Evolutionary conservation across 2,888 invertebrate species (phyloP).

Genomic region (Brachylomia viminalis): DNA sequence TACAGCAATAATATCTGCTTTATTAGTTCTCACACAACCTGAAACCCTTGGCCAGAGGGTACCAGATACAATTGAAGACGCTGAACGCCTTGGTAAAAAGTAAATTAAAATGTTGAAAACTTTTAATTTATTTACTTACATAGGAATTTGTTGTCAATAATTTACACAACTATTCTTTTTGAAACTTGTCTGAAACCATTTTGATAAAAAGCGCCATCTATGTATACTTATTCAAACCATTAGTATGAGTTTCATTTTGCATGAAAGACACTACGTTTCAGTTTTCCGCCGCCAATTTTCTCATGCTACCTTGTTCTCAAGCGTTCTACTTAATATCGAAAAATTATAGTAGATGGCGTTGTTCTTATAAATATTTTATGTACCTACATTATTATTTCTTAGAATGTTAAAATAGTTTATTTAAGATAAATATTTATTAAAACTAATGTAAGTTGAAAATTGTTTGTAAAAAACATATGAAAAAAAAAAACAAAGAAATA

Average conservation of each 20-base stretch:
- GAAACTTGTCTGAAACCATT: neutral
- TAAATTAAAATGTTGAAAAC: slow-evolving; percentile 2
- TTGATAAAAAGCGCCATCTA: slow-evolving; percentile 56
- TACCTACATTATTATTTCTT: neutral
- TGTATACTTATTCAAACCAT: slow-evolving; percentile 10
- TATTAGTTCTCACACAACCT: slow-evolving; percentile 84
- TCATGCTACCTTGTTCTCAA: neutral
- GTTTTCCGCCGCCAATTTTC: slow-evolving; percentile 13
- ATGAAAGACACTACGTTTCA: neutral
- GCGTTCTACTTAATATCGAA: slow-evolving; percentile 23
- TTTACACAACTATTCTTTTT: neutral
- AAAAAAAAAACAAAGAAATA: neutral
- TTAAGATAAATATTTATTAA: neutral
- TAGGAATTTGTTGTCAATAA: neutral
- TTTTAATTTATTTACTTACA: neutral
- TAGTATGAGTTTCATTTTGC: neutral
- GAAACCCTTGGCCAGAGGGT: slow-evolving; percentile 84
- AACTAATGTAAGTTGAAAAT: neutral
- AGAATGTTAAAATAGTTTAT: neutral
- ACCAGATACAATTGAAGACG: slow-evolving; percentile 87
- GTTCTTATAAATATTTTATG: neutral
- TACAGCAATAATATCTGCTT: slow-evolving; percentile 80
- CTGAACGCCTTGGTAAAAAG: slow-evolving; percentile 80
- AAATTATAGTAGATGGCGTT: slow-evolving; percentile 58
- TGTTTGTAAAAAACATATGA: neutral